Evolutionary conservation across 2,113 vertebrate genomes (phyloP).

Genomic region (human): GRCh38 chr3:157080001-157080500

Average conservation of each 20-base stretch:
- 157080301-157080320: constrained; percentile 4
- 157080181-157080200: background rate
- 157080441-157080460: constrained; percentile 52
- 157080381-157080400: background rate
- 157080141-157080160: constrained; percentile 51
- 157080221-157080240: background rate
- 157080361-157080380: background rate
- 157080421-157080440: constrained; percentile 37
- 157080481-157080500: constrained; percentile 61
- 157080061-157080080: constrained; percentile 74
- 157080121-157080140: constrained; percentile 59
- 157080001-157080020: constrained; percentile 66
- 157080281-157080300: background rate
- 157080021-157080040: constrained; percentile 67
- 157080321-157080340: background rate
- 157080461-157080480: constrained; percentile 49
- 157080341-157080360: background rate
- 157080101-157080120: constrained; percentile 59
- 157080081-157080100: constrained; percentile 59
- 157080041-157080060: constrained; percentile 72
- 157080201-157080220: background rate
- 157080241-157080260: background rate
- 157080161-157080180: background rate
- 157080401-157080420: constrained; percentile 30
- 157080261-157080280: constrained; percentile 16